phyloP scores from a whole-genome alignment of 2,888 invertebrate species.

The Oconnorella tubifera region DNA sequence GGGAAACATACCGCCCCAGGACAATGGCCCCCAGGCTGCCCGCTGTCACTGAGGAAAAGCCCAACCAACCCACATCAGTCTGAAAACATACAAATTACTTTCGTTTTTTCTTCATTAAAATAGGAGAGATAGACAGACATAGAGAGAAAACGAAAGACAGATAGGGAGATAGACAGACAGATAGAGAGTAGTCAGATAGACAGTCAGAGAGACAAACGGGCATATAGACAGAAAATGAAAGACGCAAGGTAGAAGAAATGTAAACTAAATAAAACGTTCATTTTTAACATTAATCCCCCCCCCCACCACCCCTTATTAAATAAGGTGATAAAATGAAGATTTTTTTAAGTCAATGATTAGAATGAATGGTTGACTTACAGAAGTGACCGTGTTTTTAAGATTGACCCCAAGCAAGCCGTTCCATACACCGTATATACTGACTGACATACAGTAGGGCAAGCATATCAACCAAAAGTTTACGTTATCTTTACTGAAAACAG shows the following conservation, averaged over 20 bases:
- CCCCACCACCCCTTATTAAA: too few species aligned
- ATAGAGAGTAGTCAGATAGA: too few species aligned
- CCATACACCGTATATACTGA: conserved; percentile 45
- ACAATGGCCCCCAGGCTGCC: conserved; percentile 33
- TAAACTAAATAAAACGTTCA: too few species aligned
- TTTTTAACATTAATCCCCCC: too few species aligned
- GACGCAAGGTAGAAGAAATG: background rate
- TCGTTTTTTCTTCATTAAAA: background rate
- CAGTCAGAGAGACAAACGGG: too few species aligned
- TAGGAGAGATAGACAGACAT: background rate
- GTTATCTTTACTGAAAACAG: conserved; percentile 29
- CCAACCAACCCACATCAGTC: conserved; percentile 36
- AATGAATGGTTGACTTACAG: conserved; percentile 32
- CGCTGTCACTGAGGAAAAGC: conserved; percentile 29
- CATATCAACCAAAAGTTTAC: conserved; percentile 43
- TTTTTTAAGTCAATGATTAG: too few species aligned
- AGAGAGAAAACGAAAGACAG: background rate
- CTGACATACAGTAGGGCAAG: conserved; percentile 39
- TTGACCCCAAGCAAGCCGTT: conserved; percentile 45
- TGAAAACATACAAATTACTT: conserved; percentile 16
- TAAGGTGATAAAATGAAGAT: too few species aligned
- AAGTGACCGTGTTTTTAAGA: conserved; percentile 41
- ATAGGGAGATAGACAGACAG: background rate
- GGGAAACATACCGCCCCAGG: conserved; percentile 31
- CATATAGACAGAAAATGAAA: background rate